Conservation (phyloP, 2,888 invertebrate species). For the Pilophorus perplexus region DNA sequence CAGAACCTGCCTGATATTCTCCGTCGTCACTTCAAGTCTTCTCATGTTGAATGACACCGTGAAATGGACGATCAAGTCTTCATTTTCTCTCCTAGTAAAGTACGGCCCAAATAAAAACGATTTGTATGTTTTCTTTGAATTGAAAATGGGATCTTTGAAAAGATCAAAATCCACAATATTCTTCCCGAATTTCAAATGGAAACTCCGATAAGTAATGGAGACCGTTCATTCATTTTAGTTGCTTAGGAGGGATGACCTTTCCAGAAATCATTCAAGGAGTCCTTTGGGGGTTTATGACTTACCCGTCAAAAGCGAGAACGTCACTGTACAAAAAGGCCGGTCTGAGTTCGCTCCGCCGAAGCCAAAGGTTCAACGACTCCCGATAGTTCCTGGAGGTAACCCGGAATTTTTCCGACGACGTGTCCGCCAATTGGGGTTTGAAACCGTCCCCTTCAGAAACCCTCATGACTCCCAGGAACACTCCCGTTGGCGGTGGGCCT, state of each 20-base stretch:
- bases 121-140: no score
- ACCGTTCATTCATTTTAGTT: no score
- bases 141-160: no score
- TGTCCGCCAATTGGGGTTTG: constrained; percentile 64
- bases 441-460: constrained; percentile 70
- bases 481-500: constrained; percentile 72
- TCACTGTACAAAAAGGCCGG: constrained; percentile 76
- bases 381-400: constrained; percentile 71
- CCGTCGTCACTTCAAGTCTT: constrained; percentile 58
- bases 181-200: no score
- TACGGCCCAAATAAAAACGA: no score
- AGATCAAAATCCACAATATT: no score
- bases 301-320: constrained; percentile 83
- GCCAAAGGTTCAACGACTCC: constrained; percentile 70
- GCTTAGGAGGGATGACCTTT: no score
- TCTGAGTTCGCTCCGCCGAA: constrained; percentile 69
- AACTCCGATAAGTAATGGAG: no score
- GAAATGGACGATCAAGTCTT: constrained; percentile 78
- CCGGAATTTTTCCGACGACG: constrained; percentile 67
- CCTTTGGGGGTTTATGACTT: no score
- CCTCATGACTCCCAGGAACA: constrained; percentile 78
- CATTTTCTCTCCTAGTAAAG: constrained; percentile 60
- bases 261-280: no score
- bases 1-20: constrained; percentile 65
- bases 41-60: constrained; percentile 81